A percentile compares a stretch with the other conserved stretches of the same genome.
Conservation (phyloP, 2,797 vertebrate species). For the Coregonus suidteri region DNA sequence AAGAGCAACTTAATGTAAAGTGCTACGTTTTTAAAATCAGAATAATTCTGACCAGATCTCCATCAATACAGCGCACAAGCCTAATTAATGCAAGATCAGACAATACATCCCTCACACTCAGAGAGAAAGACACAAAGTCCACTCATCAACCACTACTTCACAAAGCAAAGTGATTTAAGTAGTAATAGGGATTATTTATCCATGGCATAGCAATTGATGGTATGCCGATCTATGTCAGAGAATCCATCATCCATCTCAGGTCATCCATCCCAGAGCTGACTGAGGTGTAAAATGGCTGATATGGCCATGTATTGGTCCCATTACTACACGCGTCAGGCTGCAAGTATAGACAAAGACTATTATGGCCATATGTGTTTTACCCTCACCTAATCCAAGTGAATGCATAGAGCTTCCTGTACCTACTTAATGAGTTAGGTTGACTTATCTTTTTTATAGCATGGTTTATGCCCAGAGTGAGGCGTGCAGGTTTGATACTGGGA, state of each 20-base stretch:
- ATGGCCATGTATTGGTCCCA: slow-evolving; percentile 58
- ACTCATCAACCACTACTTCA: not conserved
- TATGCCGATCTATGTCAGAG: not conserved
- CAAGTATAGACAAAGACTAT: slow-evolving; percentile 16
- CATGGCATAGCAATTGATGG: not conserved
- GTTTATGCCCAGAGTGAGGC: not conserved
- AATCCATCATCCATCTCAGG: slow-evolving; percentile 57
- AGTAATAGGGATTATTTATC: not conserved
- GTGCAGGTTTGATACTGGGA: not conserved
- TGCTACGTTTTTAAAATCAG: not conserved
- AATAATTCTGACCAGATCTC: not conserved
- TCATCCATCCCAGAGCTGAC: slow-evolving; percentile 50
- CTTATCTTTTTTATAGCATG: not conserved
- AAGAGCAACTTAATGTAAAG: not conserved
- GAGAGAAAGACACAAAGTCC: not conserved
- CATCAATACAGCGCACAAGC: not conserved
- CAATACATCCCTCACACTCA: not conserved
- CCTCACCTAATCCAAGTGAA: not conserved
- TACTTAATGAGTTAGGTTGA: not conserved
- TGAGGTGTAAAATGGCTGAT: slow-evolving; percentile 78
- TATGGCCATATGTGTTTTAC: not conserved
- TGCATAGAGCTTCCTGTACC: not conserved
- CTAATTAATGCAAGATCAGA: not conserved
- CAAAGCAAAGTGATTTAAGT: not conserved
- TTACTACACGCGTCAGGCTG: slow-evolving; percentile 35